These are phyloP conservation scores for Salmo trutta DNA, from an alignment of 2,797 vertebrate genomes.

Conservation along the genomic window DNA sequence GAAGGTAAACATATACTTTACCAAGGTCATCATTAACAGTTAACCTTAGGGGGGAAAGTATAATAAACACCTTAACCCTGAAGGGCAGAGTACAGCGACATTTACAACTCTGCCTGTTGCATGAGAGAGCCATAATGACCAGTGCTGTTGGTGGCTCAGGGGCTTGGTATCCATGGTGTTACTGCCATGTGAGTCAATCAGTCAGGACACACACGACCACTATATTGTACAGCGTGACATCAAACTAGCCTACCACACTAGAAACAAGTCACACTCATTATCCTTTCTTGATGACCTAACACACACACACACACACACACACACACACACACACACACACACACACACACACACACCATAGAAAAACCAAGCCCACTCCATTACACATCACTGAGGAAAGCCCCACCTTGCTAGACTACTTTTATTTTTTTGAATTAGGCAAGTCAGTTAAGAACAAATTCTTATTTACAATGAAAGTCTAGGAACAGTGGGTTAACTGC, in stretches of 20 bases:
- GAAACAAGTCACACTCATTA: not conserved
- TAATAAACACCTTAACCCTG: slow-evolving; percentile 2
- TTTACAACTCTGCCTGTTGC: not conserved
- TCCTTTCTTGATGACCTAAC: not conserved
- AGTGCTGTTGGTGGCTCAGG: not conserved
- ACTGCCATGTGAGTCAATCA: slow-evolving; percentile 7
- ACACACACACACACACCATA: too few species aligned
- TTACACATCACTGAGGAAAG: slow-evolving; percentile 1
- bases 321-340: too few species aligned
- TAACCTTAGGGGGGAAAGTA: not conserved
- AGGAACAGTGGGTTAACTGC: too few species aligned
- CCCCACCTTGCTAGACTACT: not conserved
- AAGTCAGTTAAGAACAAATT: too few species aligned
- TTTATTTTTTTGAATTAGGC: too few species aligned
- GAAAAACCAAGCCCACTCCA: not conserved
- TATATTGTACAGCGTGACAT: slow-evolving; percentile 3
- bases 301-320: not conserved
- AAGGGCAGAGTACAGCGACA: not conserved
- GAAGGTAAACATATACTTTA: not conserved
- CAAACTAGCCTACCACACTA: not conserved
- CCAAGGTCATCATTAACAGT: not conserved
- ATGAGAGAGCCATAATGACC: not conserved
- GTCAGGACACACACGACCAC: not conserved
- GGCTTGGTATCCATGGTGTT: not conserved
- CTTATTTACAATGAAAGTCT: not conserved